Evolutionary conservation across 2,797 vertebrate species (phyloP), one percentile per base, ranked within the genome.

Genomic region (Sebastes matsubarae): DNA sequence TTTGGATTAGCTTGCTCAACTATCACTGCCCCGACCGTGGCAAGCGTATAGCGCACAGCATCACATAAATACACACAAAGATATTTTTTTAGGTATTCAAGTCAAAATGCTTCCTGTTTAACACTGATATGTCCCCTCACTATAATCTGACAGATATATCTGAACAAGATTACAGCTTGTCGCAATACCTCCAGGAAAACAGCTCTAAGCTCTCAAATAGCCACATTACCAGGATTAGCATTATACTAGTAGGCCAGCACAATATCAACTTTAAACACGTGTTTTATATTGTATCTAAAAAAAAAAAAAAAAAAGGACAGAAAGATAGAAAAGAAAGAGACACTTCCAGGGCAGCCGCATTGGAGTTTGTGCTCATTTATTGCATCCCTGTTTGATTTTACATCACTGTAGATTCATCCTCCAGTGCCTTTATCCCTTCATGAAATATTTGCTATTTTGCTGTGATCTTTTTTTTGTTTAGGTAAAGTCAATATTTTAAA

Each of bases 261-360:
- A 57, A 67, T 74, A 79, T 74, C 60, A 59, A 13, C 61, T 59
- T 80, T 70, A 24, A 80, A 77, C 29, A 77, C 29, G 18, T 72
- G 65, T 68, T 77, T 81, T 63, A 27, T 66, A 18, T 46, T 46
- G 42, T 46, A 46, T 46, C 42, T 46, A 18, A 46, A 46, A 46
- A 14, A 61, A 16, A 69, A 20, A 73, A 55, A 46, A 14, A 61
- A 20, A 69, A 20, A 73, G 36, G 5, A 59, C 2, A 6, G 8
- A 7, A 36, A 27, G 8, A 29, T 2, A 34, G 3, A 67, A 61
- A 65, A 58, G 13, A n/a, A 82, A 74, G 57, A 82, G 84, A 81
- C 79, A 86, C 76, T 87, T 92, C 57, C 83, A 84, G 80, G 86
- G 52, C 38, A 66, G 36, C 70, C 22, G 65, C 38, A 79, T 72